A percentile compares a stretch with the other conserved stretches of the same genome.
Conservation (phyloP, 2,797 vertebrate species). For the Eleutherodactylus coqui region DNA sequence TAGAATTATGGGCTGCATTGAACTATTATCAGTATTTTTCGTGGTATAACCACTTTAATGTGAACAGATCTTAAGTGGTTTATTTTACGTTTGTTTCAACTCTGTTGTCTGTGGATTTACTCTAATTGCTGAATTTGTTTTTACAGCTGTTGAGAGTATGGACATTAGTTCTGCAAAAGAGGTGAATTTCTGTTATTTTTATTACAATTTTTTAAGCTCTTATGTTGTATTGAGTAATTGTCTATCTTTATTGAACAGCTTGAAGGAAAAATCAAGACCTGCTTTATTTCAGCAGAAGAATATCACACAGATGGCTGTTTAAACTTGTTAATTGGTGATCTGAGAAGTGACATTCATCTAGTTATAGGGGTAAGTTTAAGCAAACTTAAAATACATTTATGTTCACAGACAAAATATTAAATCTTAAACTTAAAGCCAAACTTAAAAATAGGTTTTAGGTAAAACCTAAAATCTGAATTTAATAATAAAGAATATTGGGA, state of each 20-base stretch:
- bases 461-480: no score
- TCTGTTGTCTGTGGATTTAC: neutral
- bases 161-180: conserved; percentile 81
- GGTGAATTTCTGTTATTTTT: conserved; percentile 71
- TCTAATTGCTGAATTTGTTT: conserved; percentile 26
- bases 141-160: conserved; percentile 83
- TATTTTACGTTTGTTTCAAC: no score
- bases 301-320: conserved; percentile 82
- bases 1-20: no score
- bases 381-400: neutral
- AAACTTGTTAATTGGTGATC: conserved; percentile 77
- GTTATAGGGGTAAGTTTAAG: conserved; percentile 83
- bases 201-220: neutral
- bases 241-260: conserved; percentile 74
- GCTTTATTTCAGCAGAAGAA: conserved; percentile 81
- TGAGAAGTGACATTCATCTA: conserved; percentile 77
- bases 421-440: no score
- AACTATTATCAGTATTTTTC: no score
- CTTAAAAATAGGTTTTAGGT: no score
- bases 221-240: neutral
- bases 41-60: no score
- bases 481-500: no score
- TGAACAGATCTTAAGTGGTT: no score
- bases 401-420: no score
- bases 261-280: conserved; percentile 84